Evolutionary conservation across 2,113 vertebrate species (phyloP), one percentile per base, ranked within the genome.

Genomic region (Toxotes jaculatrix): DNA sequence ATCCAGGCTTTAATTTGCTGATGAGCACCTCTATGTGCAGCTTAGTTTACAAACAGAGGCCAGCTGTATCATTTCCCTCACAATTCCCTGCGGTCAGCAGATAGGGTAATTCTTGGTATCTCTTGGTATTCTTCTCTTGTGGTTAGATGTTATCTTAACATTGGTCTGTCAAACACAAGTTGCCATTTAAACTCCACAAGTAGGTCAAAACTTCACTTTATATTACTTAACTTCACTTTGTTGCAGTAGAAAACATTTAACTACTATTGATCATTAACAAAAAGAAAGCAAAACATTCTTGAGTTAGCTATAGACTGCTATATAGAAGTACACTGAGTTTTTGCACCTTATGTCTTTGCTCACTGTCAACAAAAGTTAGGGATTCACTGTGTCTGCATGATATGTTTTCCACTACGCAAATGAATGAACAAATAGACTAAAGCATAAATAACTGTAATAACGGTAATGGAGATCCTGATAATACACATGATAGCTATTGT

Each of bases 51-150:
- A 63, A 72, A 66, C 13, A 47, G 19, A 53, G 32, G 8, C 17
- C 16, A 1, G 10, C 10, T 43, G 21, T 49, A 51, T 87, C 47
- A 51, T 60, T 40, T 11, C n/a, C 13, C 14, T 63, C 4, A 62
- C 10, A 82, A 75, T 77, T 42, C 82, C 16, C 55, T 86, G 77
- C 13, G 62, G 77, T 79, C 23, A 71, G 80, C 34, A 82, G 80
- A 93, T 88, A 71, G 87, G 81, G 57, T 49, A 78, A 27, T 88
- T 90, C 77, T 89, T 31, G 2, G 78, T 49, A 85, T 90, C 49
- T 88, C 76, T 77, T 79, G 42, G 32, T 82, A 27, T 27, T 27
- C 27, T 89, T 85, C 21, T 88, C 32, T 82, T 92, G 66, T 86
- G 79, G 80, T 88, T 7, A 74, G 31, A 87, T 40, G 32, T 84